A percentile compares a stretch with the other conserved stretches of the same genome.
These are phyloP conservation scores for Tillus elongatus DNA, from an alignment of 2,888 invertebrate species.

Conservation along the genomic window DNA sequence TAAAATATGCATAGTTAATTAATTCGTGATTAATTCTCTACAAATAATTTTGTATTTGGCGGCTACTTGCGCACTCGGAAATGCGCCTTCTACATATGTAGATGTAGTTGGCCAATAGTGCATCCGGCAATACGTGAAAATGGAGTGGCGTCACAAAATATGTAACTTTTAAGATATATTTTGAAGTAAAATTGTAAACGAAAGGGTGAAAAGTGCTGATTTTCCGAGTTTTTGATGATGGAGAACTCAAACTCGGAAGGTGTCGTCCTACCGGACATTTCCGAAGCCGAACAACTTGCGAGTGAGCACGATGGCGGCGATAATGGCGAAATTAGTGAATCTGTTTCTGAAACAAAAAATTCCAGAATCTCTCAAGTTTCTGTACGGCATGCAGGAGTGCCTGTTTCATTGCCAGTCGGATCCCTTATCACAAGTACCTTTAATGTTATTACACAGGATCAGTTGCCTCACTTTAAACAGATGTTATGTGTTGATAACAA, in stretches of 20 bases:
- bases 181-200: neutral
- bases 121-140: constrained; percentile 30
- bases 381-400: constrained; percentile 43
- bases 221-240: constrained; percentile 34
- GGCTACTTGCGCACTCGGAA: neutral
- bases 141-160: constrained; percentile 23
- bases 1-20: too few species aligned
- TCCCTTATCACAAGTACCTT: constrained; percentile 74
- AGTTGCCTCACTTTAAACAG: constrained; percentile 74
- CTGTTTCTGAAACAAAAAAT: constrained; percentile 35
- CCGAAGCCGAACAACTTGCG: constrained; percentile 59
- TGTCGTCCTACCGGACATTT: constrained; percentile 62
- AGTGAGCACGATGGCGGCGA: constrained; percentile 52
- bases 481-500: constrained; percentile 81
- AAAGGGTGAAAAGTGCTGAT: constrained; percentile 10
- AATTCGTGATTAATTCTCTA: too few species aligned
- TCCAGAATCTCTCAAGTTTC: constrained; percentile 35
- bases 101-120: constrained; percentile 23
- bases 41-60: constrained; percentile 1
- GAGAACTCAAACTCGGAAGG: constrained; percentile 51
- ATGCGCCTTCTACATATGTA: neutral
- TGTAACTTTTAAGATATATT: neutral
- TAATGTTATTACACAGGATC: constrained; percentile 79
- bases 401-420: constrained; percentile 67
- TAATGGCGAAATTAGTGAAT: constrained; percentile 39